Percentiles rank a stretch among this genome's conserved stretches.
phyloP scores from a whole-genome alignment of 2,888 invertebrate genomes.

The Diarsia rubi region DNA sequence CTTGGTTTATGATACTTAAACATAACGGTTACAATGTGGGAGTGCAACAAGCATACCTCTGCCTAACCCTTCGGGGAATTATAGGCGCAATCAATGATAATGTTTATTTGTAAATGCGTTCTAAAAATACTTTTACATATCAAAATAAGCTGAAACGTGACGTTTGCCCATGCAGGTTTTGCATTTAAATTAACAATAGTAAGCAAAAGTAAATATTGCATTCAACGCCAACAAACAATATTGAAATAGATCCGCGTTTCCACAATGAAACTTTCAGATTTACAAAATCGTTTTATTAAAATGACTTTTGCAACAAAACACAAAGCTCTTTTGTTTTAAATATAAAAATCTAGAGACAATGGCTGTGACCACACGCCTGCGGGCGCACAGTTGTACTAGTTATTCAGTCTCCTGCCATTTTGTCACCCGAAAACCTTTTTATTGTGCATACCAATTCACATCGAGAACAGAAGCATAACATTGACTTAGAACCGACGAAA shows the following conservation, averaged over 20 bases:
- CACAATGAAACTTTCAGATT: neutral
- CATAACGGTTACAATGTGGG: no score
- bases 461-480: slow-evolving; percentile 22
- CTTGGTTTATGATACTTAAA: neutral
- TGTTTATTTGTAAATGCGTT: neutral
- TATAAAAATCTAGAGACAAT: slow-evolving; percentile 23
- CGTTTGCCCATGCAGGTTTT: neutral
- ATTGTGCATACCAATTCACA: neutral
- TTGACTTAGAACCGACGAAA: neutral
- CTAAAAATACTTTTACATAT: neutral
- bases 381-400: slow-evolving; percentile 27
- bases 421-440: slow-evolving; percentile 40
- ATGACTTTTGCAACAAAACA: slow-evolving; percentile 10
- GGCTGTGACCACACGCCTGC: slow-evolving; percentile 1
- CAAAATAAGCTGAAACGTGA: neutral
- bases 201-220: neutral
- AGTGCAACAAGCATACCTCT: no score
- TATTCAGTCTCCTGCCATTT: slow-evolving; percentile 39
- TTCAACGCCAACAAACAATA: neutral
- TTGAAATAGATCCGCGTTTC: neutral
- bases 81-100: neutral
- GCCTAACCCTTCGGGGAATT: neutral
- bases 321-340: slow-evolving; percentile 27
- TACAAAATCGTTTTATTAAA: neutral
- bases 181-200: neutral